phyloP scores from a whole-genome alignment of 2,113 vertebrate species.

The Regulus satrapa region DNA sequence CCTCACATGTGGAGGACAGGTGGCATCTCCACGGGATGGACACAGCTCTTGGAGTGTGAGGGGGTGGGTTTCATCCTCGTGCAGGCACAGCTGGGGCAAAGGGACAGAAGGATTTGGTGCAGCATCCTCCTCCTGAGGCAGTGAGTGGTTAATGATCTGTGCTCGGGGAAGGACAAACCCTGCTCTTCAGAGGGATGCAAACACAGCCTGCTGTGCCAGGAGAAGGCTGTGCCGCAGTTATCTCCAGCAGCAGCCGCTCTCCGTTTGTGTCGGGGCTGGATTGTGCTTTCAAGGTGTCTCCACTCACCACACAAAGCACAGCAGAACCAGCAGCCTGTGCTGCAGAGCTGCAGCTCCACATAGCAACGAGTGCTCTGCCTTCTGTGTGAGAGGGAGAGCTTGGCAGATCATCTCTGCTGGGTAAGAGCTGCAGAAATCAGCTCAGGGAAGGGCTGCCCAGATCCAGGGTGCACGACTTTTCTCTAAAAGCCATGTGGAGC shows the following conservation, averaged over 20 bases:
- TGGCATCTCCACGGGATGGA: neutral
- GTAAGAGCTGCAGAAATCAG: neutral
- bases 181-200: neutral
- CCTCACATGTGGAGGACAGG: rapidly evolving
- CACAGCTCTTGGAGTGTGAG: neutral
- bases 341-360: neutral
- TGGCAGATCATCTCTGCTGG: neutral
- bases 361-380: neutral
- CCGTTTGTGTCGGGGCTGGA: rapidly evolving
- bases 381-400: neutral
- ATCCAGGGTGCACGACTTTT: neutral
- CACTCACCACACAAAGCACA: rapidly evolving
- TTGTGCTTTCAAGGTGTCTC: neutral
- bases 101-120: neutral
- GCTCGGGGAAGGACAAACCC: neutral
- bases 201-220: neutral
- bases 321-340: neutral
- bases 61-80: rapidly evolving
- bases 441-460: neutral
- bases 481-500: neutral
- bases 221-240: neutral
- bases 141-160: neutral
- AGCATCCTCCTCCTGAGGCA: neutral
- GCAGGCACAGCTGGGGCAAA: neutral
- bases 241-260: neutral